Base-by-base conservation (phyloP, 2,888 invertebrate species). In the Eristalis intricaria region DNA sequence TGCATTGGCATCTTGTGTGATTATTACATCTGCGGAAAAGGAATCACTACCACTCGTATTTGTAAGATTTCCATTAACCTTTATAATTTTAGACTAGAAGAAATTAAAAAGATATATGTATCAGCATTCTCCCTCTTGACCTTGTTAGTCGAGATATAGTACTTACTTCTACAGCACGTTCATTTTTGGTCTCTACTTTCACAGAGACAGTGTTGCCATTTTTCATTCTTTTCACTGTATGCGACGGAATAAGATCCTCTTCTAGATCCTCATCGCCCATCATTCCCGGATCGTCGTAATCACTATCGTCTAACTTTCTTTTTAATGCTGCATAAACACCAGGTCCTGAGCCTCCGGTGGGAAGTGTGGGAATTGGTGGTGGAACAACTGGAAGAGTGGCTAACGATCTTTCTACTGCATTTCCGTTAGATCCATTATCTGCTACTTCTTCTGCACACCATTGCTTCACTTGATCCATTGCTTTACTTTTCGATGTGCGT, bases 391-490 rank as follows among this genome's bases (percentile, higher is more conserved):
- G 84, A 13, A 89, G 43, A n/a, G 56, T 15, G 23, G 64, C 32
- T 10, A 61, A 71, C 63, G 78, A 35, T 26, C 61, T 76, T 5
- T 70, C 78, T 85, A 26, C 91, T 83, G 22, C 91, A 91, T 38
- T 71, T 89, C 88, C 70, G 15, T 86, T 84, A 22, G 81, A 91
- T 13, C 19, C 90, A n/a, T 90, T 90, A 74, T 91, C 92, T 1
- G 94, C 94, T 23, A 94, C 94, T 7, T 95, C 95, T 10, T 90
- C 89, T 15, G 96, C 96, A 89, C 96, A 96, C 97, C 97, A 97
- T 83, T 96, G 96, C 91, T 97, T 97, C 76, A 97, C 97, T 91
- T 97, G 96, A 92, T 96, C 96, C 91, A 97, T 93, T 0, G 97
- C 97, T 89, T 96, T 96, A 68, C 95, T 96, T 92, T 97, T 97